Base-by-base conservation (phyloP, 2,888 invertebrate genomes). In the Gari tellinella region DNA sequence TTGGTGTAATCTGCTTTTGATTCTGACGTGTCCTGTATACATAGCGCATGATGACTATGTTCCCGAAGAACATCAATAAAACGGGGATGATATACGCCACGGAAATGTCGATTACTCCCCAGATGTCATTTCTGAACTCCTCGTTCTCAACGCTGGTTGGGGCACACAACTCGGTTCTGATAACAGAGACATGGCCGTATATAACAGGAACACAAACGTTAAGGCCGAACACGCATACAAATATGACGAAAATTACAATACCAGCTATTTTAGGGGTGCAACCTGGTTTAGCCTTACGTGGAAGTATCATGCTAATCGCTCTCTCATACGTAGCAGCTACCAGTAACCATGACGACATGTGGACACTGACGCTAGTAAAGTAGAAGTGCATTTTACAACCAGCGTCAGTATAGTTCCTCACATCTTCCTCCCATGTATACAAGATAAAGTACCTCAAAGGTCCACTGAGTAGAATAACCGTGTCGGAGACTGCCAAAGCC, bases 241-340 rank as follows among this genome's bases (percentile, higher is more conserved):
- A 4, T 5, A 53, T 55, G 4, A n/a, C 25, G 21, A 19, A 26
- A 8, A 63, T 67, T 17, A 66, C 37, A n/a, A 79, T 38, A 3
- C 55, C 23, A 5, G 84, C 80, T 1, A 65, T 74, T 48, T 48
- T 51, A 8, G 57, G 57, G 0, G 86, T 86, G 63, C 84, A 86
- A 31, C 68, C 65, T 7, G 63, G 17, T 41, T 80, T 85, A 26
- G 86, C 86, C 21, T 74, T 75, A 64, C 86, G 81, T 0, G 88
- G 89, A 17, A 78, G 57, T 63, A 82, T 80, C 10, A 88, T 86
- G 37, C 84, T 85, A 1, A 86, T 26, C 2, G 82, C 76, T n/a
- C 88, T 63, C 57, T 89, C 89, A 12, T 80, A 49, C 5, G 87
- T 88, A 38, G 88, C 85, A 21, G 86, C 83, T 40, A 86, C 87